phyloP scores from a whole-genome alignment of 1,140 invertebrate species.

The Bombus fervidus region DNA sequence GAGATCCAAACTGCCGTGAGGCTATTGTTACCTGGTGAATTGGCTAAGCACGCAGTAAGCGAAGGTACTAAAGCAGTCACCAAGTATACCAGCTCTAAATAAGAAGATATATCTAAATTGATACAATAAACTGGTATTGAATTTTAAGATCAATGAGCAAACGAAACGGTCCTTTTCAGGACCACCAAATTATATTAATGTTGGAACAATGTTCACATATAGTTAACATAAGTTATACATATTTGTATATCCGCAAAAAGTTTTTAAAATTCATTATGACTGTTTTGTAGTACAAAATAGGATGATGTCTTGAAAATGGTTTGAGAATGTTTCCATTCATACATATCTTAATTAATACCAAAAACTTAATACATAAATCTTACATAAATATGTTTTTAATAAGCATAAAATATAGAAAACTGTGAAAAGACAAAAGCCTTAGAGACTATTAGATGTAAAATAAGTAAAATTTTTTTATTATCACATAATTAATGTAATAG shows the following conservation, averaged over 20 bases:
- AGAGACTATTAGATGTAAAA: not conserved
- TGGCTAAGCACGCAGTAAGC: constrained; percentile 84
- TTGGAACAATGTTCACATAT: not conserved
- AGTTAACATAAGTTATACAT: too few species aligned
- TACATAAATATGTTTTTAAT: not conserved
- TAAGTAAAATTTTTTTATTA: constrained; percentile 16
- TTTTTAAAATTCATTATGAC: not conserved
- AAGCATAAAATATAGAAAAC: not conserved
- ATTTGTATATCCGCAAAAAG: too few species aligned
- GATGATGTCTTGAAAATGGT: not conserved
- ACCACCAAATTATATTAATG: constrained; percentile 56
- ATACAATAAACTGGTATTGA: too few species aligned
- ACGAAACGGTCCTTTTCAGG: constrained; percentile 71
- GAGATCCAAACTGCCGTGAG: constrained; percentile 78
- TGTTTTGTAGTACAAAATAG: not conserved
- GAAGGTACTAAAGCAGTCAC: constrained; percentile 86
- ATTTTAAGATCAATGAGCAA: not conserved
- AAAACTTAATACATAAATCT: not conserved
- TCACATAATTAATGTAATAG: not conserved
- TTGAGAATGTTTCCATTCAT: not conserved
- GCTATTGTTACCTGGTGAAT: constrained; percentile 84
- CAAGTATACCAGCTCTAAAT: constrained; percentile 84
- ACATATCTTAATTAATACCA: not conserved
- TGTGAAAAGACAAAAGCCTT: too few species aligned
- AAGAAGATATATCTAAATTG: constrained; percentile 51